Evolutionary conservation across 1,140 invertebrate species (phyloP).

Genomic region (Lithobius niger): DNA sequence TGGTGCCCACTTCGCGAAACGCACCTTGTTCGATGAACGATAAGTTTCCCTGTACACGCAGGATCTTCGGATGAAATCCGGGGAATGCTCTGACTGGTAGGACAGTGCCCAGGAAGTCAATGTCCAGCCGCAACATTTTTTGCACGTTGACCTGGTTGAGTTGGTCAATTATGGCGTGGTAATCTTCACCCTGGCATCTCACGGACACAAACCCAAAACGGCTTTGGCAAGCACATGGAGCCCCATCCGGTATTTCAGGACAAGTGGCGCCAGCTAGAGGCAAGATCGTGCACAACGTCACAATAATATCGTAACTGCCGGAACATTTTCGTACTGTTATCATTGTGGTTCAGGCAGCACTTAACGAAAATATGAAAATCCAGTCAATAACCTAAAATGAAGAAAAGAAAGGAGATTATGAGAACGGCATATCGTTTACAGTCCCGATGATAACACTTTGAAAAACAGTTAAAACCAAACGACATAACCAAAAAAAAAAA

Average conservation of each 20-base stretch:
- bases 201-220: slow-evolving; percentile 5
- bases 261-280: neutral
- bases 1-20: slow-evolving; percentile 1
- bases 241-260: neutral
- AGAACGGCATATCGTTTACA: no score
- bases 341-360: no score
- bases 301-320: neutral
- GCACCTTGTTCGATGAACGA: neutral
- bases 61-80: slow-evolving; percentile 6
- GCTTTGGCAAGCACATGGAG: slow-evolving; percentile 3
- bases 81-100: neutral
- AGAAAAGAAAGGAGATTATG: no score
- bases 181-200: slow-evolving; percentile 2
- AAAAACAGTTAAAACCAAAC: no score
- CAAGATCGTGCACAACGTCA: slow-evolving; percentile 4
- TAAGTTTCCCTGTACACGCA: slow-evolving; percentile 6
- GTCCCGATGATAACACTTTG: no score
- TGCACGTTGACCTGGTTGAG: slow-evolving; percentile 5
- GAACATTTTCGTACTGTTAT: slow-evolving; percentile 3
- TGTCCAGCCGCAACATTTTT: slow-evolving; percentile 6
- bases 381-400: no score
- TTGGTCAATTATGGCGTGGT: slow-evolving; percentile 3
- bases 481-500: no score
- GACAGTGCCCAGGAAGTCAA: neutral
- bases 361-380: no score